Conservation (phyloP, 35 echinoderm and acorn worm species). For the Apostichopus californicus region DNA sequence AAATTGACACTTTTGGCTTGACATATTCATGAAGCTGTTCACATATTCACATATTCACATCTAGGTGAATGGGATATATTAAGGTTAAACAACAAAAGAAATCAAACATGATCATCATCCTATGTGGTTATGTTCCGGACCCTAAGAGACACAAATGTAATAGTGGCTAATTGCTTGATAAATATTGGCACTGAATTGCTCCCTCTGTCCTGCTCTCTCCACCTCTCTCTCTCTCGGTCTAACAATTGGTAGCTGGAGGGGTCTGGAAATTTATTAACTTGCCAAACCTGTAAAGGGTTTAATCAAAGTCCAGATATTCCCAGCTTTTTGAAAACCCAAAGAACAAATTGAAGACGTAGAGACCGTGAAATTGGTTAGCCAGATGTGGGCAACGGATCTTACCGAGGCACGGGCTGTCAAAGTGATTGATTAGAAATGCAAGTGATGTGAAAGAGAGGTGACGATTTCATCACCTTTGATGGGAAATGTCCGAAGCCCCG, state of each 20-base stretch:
- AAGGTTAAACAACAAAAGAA: no score
- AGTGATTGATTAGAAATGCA: not conserved
- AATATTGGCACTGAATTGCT: no score
- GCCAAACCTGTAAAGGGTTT: not conserved
- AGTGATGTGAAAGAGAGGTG: not conserved
- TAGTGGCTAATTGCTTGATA: no score
- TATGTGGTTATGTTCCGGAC: no score
- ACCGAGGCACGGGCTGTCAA: not conserved
- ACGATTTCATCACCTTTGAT: not conserved
- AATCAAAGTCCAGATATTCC: not conserved
- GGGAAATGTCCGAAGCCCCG: not conserved
- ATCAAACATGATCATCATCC: no score
- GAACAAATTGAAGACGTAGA: slow-evolving; percentile 18
- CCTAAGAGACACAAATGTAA: no score
- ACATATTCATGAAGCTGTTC: no score
- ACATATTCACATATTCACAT: no score
- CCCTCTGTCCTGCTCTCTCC: no score
- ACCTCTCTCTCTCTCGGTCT: not conserved
- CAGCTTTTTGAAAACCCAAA: not conserved
- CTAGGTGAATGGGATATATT: no score
- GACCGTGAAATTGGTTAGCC: slow-evolving; percentile 16
- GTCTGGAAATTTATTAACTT: not conserved
- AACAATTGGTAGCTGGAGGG: not conserved
- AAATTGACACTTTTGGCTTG: no score
- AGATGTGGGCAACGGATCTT: not conserved